Conservation (phyloP, 1,140 invertebrate species). For the Medauroidea extradentata region DNA sequence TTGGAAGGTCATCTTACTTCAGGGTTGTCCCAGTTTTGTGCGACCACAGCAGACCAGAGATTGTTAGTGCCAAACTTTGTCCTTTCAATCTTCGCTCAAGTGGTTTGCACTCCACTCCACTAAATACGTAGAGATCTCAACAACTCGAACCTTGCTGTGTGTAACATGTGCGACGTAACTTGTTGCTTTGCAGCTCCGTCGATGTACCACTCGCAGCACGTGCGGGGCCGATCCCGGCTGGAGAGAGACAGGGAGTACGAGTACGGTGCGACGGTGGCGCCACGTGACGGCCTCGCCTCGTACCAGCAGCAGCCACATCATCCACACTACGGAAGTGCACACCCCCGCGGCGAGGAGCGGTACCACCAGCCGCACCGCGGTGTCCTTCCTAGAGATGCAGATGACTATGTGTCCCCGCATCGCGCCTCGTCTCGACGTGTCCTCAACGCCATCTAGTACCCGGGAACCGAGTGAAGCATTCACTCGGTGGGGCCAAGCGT, state of each 20-base stretch:
- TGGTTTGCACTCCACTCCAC: too few relatives aligned
- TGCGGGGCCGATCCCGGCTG: conserved; percentile 31
- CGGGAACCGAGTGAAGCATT: too few relatives aligned
- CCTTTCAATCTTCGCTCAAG: too few relatives aligned
- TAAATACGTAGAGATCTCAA: too few relatives aligned
- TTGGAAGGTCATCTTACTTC: too few relatives aligned
- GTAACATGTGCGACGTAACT: not conserved
- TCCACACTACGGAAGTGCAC: conserved; percentile 13
- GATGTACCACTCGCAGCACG: conserved; percentile 21
- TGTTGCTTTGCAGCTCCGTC: conserved; percentile 17
- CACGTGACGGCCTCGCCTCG: not conserved
- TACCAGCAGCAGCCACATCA: conserved; percentile 20
- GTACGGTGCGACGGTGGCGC: conserved; percentile 23
- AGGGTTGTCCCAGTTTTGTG: too few relatives aligned
- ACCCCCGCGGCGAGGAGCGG: conserved; percentile 12
- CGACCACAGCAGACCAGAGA: too few relatives aligned
- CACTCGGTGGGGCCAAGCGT: too few relatives aligned
- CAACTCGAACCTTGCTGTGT: too few relatives aligned
- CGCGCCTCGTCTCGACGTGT: conserved; percentile 46
- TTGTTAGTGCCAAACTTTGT: too few relatives aligned
- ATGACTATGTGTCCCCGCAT: conserved; percentile 47
- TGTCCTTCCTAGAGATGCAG: conserved; percentile 22
- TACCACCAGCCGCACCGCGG: conserved; percentile 11
- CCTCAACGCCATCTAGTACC: conserved; percentile 48
- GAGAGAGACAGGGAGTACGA: conserved; percentile 43